Base-by-base conservation (phyloP, 2,888 invertebrate species). In the Rhimphoctona megacephalus region DNA sequence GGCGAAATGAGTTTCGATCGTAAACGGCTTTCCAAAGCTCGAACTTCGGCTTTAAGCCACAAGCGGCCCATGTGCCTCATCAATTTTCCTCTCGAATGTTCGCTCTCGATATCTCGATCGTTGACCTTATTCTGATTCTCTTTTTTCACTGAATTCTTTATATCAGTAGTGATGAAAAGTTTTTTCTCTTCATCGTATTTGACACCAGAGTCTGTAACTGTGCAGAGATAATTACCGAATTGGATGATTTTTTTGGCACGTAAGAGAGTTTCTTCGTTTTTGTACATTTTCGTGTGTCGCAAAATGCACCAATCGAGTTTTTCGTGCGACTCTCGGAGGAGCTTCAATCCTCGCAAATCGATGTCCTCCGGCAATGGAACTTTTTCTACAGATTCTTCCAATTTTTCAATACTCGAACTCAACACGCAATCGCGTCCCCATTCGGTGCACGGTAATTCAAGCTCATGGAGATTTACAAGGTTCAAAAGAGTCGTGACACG, bases 1-100 rank as follows among this genome's bases (percentile, higher is more conserved):
- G 98, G 98, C 0, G 98, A 98, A 92, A 97, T 96, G 1, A 96
- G 93, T 85, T 92, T 92, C 6, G 95, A 94, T 85, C 95, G 95
- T 19, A 97, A 96, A 90, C 96, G 96, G 88, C 95, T 97, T 94
- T 99, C 98, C 88, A 99, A 94, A 87, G 98, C 97, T 67, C 97
- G 96, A 25, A 99, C 98, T 94, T 98, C 98, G 8, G 98, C 97
- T 90, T 97, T 96, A 80, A 99, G 95, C 97, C 99, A 98, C 83
- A 99, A 95, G 90, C 97, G 97, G 3, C 98, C 98, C 96, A 99
- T 97, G 78, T 98, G 97, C 87, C 97, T 96, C 96, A 97, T 97
- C 88, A 97, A 94, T 85, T 96, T 96, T 73, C 96, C 95, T 81
- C 95, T 91, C 19, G 93, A 91, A 54, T 93, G 93, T 69, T 94